Evolutionary conservation across 2,888 invertebrate genomes (phyloP), one percentile per base, ranked within the genome.

Genomic region (Diarsia dahlii): DNA sequence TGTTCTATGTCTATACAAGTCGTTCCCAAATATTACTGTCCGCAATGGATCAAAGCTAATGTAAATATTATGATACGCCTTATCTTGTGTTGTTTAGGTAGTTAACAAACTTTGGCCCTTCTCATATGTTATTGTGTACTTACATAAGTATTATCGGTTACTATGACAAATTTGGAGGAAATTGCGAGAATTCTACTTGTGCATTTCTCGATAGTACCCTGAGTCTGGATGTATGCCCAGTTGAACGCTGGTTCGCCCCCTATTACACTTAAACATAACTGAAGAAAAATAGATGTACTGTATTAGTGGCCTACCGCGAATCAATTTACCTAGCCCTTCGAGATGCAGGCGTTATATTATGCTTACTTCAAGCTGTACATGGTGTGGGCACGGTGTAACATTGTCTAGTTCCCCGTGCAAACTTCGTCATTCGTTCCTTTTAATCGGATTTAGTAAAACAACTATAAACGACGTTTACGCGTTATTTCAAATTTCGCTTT

Each of bases 61-160:
- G 87, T 90, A 90, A 92, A 93, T 90, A 92, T 90, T 89, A 82
- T 89, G 86, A 84, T 81, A 86, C 73, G 73, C 48, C 76, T 80
- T 82, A 84, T 84, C 76, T 80, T 63, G n/a, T 45, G 39, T 68
- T 28, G 39, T 48, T 60, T 58, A 64, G 69, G 20, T 64, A 46
- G 60, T 80, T 63, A 45, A 77, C 80, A 82, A 79, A 76, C 82
- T 76, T 69, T 82, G 82, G 65, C 68, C 82, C 77, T 85, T 72
- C 45, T n/a, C 58, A 58, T 65, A 20, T 63, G 12, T 72, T 56
- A 46, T 34, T 46, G 13, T 64, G 15, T 52, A 23, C 39, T 77
- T 28, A 15, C 28, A 58, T 28, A 1, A 0, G 6, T 63, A 62
- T 50, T 68, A 69, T 72, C 68, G 60, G 58, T 68, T 78, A 56